Conservation (phyloP, 2,113 vertebrate genomes). For the Hemiprocne comata region DNA sequence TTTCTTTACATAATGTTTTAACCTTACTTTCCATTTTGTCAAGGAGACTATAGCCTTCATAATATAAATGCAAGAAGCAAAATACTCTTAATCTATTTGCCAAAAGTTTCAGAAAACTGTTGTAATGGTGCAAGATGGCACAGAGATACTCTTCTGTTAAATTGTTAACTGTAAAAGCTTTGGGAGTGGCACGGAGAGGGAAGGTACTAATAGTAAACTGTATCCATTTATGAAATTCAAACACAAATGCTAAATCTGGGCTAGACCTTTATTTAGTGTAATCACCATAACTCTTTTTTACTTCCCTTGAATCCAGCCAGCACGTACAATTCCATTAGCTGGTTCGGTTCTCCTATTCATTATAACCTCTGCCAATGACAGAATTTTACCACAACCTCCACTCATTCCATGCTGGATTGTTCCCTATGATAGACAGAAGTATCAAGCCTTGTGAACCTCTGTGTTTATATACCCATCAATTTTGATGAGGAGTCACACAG, state of each 20-base stretch:
- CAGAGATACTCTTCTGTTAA: not conserved
- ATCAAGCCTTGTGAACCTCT: not conserved
- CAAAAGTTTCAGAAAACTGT: not conserved
- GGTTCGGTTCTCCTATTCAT: not conserved
- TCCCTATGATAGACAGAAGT: not conserved
- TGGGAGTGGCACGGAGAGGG: not conserved
- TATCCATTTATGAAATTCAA: not conserved
- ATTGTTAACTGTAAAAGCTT: not conserved
- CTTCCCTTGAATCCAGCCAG: not conserved
- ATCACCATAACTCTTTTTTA: not conserved
- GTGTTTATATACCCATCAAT: not conserved
- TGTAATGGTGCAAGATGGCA: not conserved
- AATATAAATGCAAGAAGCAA: not conserved
- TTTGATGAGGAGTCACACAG: not conserved
- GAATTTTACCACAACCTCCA: not conserved
- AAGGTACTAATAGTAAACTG: not conserved
- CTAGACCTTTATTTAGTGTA: not conserved
- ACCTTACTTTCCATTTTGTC: not conserved
- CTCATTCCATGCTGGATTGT: not conserved
- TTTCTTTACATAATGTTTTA: not conserved
- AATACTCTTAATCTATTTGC: not conserved
- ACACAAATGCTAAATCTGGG: not conserved
- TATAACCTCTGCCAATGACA: not conserved
- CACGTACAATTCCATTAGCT: not conserved
- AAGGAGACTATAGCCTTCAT: not conserved